These are phyloP conservation scores for Scophthalmus maximus DNA, from an alignment of 2,113 vertebrate genomes.

Conservation along the genomic window DNA sequence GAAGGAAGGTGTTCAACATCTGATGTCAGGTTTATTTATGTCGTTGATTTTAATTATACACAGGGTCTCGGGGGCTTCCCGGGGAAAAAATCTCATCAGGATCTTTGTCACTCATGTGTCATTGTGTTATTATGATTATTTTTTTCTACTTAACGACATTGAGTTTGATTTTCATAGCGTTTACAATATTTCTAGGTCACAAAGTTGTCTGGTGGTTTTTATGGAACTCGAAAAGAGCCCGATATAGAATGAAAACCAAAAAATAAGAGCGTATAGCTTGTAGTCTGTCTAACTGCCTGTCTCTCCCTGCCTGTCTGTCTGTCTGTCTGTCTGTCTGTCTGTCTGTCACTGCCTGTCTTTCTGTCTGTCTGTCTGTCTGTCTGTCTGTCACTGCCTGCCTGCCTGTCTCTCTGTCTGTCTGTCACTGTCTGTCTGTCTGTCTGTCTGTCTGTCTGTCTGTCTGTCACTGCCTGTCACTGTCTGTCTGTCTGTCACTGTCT, in stretches of 20 bases:
- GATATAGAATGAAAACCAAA: not conserved
- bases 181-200: not conserved
- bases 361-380: constrained; percentile 8
- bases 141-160: not conserved
- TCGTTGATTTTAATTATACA: not conserved
- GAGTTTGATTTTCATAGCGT: not conserved
- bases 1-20: not conserved
- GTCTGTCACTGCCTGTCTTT: constrained; percentile 12
- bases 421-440: too few species aligned
- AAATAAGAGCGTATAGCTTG: not conserved
- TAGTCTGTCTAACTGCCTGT: too few species aligned
- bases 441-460: too few species aligned
- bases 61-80: not conserved
- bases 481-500: not conserved
- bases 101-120: not conserved
- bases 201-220: constrained; percentile 19
- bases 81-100: not conserved
- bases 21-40: not conserved
- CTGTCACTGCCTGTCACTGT: constrained; percentile 14
- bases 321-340: too few species aligned
- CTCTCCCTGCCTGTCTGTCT: too few species aligned
- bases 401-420: too few species aligned
- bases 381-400: constrained; percentile 5
- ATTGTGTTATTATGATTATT: not conserved
- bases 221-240: not conserved